A percentile compares a stretch with the other conserved stretches of the same genome.
Evolutionary conservation across 2,113 vertebrate genomes (phyloP).

Genomic region (Hippopotamus amphibius): DNA sequence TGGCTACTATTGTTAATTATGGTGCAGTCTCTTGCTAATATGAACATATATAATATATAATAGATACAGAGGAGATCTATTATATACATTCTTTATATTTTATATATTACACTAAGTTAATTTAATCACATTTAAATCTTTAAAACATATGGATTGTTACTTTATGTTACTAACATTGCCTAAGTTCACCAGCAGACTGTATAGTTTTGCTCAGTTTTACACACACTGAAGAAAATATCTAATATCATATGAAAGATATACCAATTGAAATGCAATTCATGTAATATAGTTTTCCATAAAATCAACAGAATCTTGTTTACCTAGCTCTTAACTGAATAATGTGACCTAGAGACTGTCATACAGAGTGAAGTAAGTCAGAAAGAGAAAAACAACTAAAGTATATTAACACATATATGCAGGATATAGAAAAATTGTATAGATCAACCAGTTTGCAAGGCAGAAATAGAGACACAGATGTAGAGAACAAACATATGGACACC

Average conservation of each 20-base stretch:
- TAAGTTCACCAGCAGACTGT: not conserved
- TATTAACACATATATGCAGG: too few relatives aligned
- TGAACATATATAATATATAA: not conserved
- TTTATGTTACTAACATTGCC: not conserved
- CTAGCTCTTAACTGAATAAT: not conserved
- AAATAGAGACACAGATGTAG: too few relatives aligned
- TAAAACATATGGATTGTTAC: not conserved
- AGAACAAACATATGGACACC: too few relatives aligned
- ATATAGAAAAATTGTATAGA: too few relatives aligned
- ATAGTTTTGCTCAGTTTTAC: not conserved
- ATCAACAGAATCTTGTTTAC: not conserved
- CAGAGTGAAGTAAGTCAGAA: too few relatives aligned
- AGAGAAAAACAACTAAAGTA: too few relatives aligned
- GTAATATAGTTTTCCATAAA: not conserved
- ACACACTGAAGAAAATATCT: not conserved
- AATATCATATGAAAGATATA: not conserved
- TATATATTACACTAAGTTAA: not conserved
- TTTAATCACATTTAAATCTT: not conserved
- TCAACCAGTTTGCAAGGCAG: too few relatives aligned
- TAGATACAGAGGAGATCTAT: not conserved
- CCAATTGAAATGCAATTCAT: not conserved
- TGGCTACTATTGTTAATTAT: not conserved
- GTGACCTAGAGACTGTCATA: too few relatives aligned
- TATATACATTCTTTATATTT: not conserved
- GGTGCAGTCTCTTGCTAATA: not conserved